phyloP scores from a whole-genome alignment of 2,888 invertebrate genomes.

The Lysandra bellargus region DNA sequence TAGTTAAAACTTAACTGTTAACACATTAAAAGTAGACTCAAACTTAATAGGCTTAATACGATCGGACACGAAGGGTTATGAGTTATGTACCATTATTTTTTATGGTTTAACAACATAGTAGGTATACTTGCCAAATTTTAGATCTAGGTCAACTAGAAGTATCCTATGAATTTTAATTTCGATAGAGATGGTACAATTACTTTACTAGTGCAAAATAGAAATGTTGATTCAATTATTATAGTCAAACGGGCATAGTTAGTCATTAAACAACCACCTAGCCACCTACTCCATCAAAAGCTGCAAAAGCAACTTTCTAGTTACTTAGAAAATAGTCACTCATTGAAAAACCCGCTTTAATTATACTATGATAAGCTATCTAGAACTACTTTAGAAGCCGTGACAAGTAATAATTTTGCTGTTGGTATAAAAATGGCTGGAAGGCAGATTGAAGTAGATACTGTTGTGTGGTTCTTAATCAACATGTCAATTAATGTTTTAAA shows the following conservation, averaged over 20 bases:
- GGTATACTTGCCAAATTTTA: too few relatives aligned
- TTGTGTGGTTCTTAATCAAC: background rate
- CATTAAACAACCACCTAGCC: background rate
- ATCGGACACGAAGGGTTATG: too few relatives aligned
- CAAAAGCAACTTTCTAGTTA: constrained; percentile 2
- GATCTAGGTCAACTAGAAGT: too few relatives aligned
- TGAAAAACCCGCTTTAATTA: constrained; percentile 9
- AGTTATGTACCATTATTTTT: too few relatives aligned
- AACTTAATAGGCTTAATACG: too few relatives aligned
- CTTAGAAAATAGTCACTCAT: constrained; percentile 22
- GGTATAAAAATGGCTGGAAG: background rate
- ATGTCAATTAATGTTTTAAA: background rate
- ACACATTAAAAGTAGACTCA: too few relatives aligned
- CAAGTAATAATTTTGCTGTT: constrained; percentile 18
- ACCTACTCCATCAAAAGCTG: background rate
- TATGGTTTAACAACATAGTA: too few relatives aligned
- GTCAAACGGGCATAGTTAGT: background rate
- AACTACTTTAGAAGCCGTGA: background rate
- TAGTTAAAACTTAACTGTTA: too few relatives aligned
- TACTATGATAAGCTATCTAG: constrained; percentile 4
- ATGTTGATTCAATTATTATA: too few relatives aligned
- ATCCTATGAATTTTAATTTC: too few relatives aligned
- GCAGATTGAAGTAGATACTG: background rate
- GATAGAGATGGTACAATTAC: too few relatives aligned
- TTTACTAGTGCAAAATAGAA: too few relatives aligned